phyloP scores from a whole-genome alignment of 2,113 vertebrate species.

The Strigops habroptila region DNA sequence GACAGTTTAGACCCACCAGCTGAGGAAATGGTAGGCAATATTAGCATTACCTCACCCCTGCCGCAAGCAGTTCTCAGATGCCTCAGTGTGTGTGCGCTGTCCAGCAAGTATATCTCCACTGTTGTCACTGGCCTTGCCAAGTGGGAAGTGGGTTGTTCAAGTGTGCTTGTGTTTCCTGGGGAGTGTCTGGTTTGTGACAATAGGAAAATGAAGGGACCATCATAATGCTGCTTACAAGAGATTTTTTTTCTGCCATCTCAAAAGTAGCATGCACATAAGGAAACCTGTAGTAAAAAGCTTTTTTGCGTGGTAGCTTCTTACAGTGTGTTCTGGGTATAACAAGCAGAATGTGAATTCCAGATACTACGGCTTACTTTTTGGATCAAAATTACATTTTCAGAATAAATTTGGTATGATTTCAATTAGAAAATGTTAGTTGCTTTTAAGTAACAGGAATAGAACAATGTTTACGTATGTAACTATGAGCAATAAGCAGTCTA shows the following conservation, averaged over 20 bases:
- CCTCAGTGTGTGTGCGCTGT: background rate
- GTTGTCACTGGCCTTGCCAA: background rate
- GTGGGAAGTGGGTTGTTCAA: background rate
- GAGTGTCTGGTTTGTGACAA: background rate
- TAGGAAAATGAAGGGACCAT: background rate
- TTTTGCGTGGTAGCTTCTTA: background rate
- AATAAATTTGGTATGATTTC: background rate
- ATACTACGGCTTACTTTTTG: background rate
- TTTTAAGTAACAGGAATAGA: background rate
- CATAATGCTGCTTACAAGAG: background rate
- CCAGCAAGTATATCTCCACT: fast-evolving
- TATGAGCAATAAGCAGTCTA: background rate
- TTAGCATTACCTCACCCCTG: background rate
- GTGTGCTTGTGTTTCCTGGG: background rate
- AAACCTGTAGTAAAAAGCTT: background rate
- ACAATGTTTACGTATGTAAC: background rate
- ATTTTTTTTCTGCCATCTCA: background rate
- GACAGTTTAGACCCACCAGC: fast-evolving
- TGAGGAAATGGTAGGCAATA: background rate
- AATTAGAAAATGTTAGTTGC: background rate
- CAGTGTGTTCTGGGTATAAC: background rate
- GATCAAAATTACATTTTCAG: background rate
- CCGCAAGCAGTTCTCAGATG: background rate
- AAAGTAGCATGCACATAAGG: background rate
- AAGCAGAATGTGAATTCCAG: background rate